Evolutionary conservation across 2,888 invertebrate genomes (phyloP).

Genomic region (Diaprepes abbreviatus): DNA sequence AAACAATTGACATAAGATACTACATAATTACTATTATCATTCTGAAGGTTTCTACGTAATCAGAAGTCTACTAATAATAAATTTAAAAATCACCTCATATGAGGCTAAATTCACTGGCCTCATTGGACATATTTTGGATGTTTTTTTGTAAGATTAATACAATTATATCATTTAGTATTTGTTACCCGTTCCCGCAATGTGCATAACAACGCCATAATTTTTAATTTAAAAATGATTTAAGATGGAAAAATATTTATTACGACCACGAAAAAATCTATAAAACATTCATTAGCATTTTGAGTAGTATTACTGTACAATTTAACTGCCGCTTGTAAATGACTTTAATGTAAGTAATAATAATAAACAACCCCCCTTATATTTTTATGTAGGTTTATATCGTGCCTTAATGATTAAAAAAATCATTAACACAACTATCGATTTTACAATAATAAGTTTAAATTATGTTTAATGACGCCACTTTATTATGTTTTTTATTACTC

Average conservation of each 20-base stretch:
- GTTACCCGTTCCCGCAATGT: too few species aligned
- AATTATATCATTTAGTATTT: too few species aligned
- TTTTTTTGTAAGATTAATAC: too few species aligned
- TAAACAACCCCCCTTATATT: slow-evolving; percentile 22
- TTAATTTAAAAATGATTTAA: too few species aligned
- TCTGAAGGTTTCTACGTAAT: too few species aligned
- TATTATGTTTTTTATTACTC: slow-evolving; percentile 40
- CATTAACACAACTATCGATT: slow-evolving; percentile 46
- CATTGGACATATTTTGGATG: too few species aligned
- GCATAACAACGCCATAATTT: too few species aligned
- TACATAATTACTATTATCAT: too few species aligned
- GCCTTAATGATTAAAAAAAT: slow-evolving; percentile 41
- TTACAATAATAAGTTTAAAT: slow-evolving; percentile 49
- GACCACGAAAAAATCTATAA: slow-evolving; percentile 1
- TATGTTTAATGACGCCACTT: slow-evolving; percentile 44
- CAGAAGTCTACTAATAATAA: too few species aligned
- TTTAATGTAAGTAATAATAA: slow-evolving; percentile 21
- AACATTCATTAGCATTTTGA: slow-evolving; percentile 13
- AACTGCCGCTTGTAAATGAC: slow-evolving; percentile 8
- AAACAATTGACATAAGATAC: too few species aligned
- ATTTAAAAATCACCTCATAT: too few species aligned
- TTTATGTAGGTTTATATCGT: slow-evolving; percentile 19
- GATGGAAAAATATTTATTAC: neutral
- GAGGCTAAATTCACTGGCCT: too few species aligned
- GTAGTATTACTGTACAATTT: neutral